Conservation (phyloP, 2,113 vertebrate genomes). For the Glaucidium brasilianum region DNA sequence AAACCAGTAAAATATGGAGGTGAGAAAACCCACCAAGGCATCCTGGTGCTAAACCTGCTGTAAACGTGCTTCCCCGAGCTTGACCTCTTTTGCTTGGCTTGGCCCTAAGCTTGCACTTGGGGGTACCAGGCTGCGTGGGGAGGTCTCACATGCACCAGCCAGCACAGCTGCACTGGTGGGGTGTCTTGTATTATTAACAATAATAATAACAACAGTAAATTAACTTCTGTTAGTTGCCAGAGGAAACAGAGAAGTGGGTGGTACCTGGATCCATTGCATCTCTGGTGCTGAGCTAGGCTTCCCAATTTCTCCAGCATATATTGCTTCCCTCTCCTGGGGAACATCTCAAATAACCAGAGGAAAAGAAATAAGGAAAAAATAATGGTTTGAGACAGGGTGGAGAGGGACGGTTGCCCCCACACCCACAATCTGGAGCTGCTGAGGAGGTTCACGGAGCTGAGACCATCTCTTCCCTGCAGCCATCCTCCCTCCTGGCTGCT, state of each 20-base stretch:
- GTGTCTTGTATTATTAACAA: neutral
- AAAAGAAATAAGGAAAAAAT: neutral
- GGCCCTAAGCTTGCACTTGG: neutral
- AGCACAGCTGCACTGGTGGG: accelerated
- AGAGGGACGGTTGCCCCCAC: neutral
- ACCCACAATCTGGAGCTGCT: neutral
- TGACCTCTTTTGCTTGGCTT: neutral
- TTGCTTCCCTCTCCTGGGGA: neutral
- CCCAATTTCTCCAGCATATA: neutral
- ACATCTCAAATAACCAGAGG: neutral
- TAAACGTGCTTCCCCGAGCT: neutral
- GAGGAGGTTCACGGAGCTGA: neutral
- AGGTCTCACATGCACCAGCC: neutral
- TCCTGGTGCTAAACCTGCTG: neutral
- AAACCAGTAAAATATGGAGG: neutral
- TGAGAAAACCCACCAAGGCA: neutral
- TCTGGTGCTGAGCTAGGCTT: neutral
- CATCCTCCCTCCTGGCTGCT: neutral
- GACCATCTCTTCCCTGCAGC: neutral
- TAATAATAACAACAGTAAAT: neutral
- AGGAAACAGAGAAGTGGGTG: neutral
- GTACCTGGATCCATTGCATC: neutral
- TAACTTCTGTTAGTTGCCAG: neutral
- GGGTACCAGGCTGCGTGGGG: neutral
- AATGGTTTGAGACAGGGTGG: neutral